Base-by-base conservation (phyloP, 2,888 invertebrate species). In the Eupithecia dodoneata region DNA sequence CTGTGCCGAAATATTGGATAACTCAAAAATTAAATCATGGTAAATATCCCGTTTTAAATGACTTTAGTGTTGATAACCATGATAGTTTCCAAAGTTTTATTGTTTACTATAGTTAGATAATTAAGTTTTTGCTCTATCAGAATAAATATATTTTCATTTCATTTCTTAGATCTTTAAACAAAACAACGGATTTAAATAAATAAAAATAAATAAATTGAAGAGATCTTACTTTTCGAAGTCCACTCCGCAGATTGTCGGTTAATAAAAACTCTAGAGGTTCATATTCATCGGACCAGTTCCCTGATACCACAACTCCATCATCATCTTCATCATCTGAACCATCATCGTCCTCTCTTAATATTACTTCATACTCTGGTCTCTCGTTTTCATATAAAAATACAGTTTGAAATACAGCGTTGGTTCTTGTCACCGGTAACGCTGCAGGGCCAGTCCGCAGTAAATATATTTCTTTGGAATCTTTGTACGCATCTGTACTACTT, bases 381-480 rank as follows among this genome's bases (percentile, higher is more conserved):
- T 59, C 18, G 30, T 30, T 30, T 63, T 63, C 63, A 63, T 63
- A 63, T 63, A 12, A 63, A 63, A 63, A 63, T 63, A 63, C 63
- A 63, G 63, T 63, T 63, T 63, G 30, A 4, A 63, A 63, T 63
- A 4, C 10, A 4, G 63, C n/a, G 4, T 30, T 4, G 10, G 63
- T 30, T 63, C 30, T 9, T 63, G 18, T 30, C 10, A 4, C 10
- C 3, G 18, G 10, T 12, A 3, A 18, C 6, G 15, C 15, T 55
- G 3, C 59, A 18, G 59, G 18, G 7, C 1, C 3, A n/a, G 63
- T 63, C 30, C 30, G 59, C 59, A 9, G 7, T 18, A 59, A 18
- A 9, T 3, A 7, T 0, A 18, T 10, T 18, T 59, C 59, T 9
- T 18, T 63, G 30, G 63, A 4, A 30, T 30, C 63, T 12, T 12